Evolutionary conservation across 1,140 invertebrate genomes (phyloP), one percentile per base, ranked within the genome.

Genomic region (Fopius arisanus): DNA sequence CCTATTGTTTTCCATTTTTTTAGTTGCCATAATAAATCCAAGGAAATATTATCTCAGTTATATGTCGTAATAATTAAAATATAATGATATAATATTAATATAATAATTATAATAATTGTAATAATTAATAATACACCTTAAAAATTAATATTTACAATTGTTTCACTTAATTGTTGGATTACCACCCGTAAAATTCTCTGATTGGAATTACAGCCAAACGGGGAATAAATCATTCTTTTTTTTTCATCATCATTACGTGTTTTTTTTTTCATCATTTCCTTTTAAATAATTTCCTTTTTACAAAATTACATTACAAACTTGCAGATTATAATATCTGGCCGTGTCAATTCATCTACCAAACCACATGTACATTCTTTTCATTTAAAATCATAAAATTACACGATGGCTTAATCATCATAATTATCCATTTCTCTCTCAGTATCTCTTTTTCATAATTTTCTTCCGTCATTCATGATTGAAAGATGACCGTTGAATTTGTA

Each of bases 301-400:
- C 85, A 88, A 87, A 88, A 88, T 88, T 86, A 86, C 85, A 86
- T 85, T 84, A 87, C 83, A 86, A 88, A 83, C 80, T 81, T 77
- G 79, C 81, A 81, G 81, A 84, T 79, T 82, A 80, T 80, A 83
- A 85, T 79, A 83, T 86, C 81, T 84, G 84, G 81, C 82, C 78
- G 78, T 79, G 78, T 81, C 76, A 80, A 66, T 78, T 78, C 67
- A 69, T 70, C 70, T 66, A 54, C 67, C 66, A 26, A 77, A 70
- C 71, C 73, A 76, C 70, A 73, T 76, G 28, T 74, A 77, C 77
- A 79, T 77, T 14, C 37, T 70, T 67, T 71, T 65, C 14, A 70
- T 40, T 33, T 59, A 19, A 79, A 77, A 62, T 71, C 70, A 28
- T 19, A 59, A 67, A 70, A 43, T 77, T 74, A 77, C 73, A 75